phyloP scores from a whole-genome alignment of 2,888 invertebrate species.

The Platypus cylindrus region DNA sequence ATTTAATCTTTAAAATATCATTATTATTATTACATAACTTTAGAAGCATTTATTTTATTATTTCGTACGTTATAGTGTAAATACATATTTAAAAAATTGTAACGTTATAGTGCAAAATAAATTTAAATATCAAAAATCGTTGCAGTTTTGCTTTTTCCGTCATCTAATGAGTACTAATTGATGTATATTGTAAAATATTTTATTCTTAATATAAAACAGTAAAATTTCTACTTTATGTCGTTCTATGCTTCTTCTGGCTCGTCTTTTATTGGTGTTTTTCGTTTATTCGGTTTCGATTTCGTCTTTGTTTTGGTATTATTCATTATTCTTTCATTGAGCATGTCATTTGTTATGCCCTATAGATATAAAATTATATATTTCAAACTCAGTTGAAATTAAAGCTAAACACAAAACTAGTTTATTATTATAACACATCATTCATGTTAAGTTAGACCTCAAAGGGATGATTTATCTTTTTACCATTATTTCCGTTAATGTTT shows the following conservation, averaged over 20 bases:
- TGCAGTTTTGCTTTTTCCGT: neutral
- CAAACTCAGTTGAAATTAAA: no score
- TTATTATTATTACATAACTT: no score
- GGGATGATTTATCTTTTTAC: no score
- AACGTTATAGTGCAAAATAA: slow-evolving; percentile 15
- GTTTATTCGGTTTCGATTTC: slow-evolving; percentile 5
- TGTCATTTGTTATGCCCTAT: slow-evolving; percentile 14
- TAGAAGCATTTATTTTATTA: slow-evolving; percentile 14
- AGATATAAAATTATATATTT: no score
- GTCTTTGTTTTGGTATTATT: slow-evolving; percentile 8
- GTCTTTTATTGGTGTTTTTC: slow-evolving; percentile 2
- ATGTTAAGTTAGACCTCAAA: no score
- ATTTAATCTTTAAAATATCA: no score
- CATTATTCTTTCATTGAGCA: slow-evolving; percentile 9
- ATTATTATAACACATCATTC: no score
- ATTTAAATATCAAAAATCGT: slow-evolving; percentile 13
- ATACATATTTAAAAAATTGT: slow-evolving; percentile 14
- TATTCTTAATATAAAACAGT: slow-evolving; percentile 9
- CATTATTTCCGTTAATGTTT: slow-evolving; percentile 29
- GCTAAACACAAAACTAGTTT: no score
- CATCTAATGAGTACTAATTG: no score
- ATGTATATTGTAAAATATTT: slow-evolving; percentile 2
- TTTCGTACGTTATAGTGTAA: slow-evolving; percentile 12
- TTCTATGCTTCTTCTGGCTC: no score
- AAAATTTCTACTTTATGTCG: slow-evolving; percentile 1